Evolutionary conservation across 2,888 invertebrate species (phyloP).

Genomic region (Tachystola acroxantha): DNA sequence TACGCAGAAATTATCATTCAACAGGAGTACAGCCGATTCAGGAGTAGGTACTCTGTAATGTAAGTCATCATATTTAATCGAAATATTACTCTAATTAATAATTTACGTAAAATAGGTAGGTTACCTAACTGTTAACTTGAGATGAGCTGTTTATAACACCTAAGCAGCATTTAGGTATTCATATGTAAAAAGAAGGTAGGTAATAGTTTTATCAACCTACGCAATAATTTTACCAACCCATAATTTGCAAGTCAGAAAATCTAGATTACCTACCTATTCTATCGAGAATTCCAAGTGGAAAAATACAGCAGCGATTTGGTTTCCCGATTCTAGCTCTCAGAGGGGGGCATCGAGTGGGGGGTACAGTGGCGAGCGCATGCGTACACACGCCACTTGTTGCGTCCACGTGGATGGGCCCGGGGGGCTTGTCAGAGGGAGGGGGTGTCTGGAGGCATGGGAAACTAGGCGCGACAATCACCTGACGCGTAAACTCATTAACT

Average conservation of each 20-base stretch:
- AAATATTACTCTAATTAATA: no score
- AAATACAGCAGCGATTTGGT: slow-evolving; percentile 43
- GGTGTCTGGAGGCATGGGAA: slow-evolving; percentile 15
- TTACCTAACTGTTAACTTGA: no score
- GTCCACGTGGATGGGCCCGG: slow-evolving; percentile 36
- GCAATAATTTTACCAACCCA: neutral
- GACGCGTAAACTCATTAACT: slow-evolving; percentile 22
- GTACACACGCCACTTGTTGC: slow-evolving; percentile 60
- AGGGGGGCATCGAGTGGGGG: slow-evolving; percentile 18
- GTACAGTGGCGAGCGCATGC: slow-evolving; percentile 42
- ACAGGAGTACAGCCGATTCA: no score
- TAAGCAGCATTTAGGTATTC: no score
- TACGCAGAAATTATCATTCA: no score
- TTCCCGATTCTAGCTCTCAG: slow-evolving; percentile 17
- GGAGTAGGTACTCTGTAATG: no score
- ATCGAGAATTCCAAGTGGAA: slow-evolving; percentile 46
- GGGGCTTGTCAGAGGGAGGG: slow-evolving; percentile 23
- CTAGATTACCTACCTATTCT: neutral
- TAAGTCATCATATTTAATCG: no score
- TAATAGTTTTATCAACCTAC: neutral
- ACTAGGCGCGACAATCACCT: slow-evolving; percentile 34
- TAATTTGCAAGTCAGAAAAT: neutral
- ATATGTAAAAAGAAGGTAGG: neutral
- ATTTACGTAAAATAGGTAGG: no score
- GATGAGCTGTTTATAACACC: no score